Evolutionary conservation across 2,113 vertebrate genomes (phyloP).

Genomic region (Neomonachus schauinslandi): DNA sequence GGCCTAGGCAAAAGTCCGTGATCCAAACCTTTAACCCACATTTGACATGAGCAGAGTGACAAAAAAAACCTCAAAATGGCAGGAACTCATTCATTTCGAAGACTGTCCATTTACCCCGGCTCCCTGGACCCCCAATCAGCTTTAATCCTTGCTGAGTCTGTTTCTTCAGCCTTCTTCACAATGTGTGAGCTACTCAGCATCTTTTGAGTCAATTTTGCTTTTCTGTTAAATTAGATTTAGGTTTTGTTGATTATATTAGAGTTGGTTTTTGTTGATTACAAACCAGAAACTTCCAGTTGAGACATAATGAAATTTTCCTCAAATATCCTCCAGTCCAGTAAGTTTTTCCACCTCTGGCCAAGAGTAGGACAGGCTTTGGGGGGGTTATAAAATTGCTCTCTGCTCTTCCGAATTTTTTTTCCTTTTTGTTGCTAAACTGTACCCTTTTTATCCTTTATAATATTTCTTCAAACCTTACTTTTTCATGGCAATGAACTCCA

Average conservation of each 20-base stretch:
- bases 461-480: slow-evolving; percentile 4
- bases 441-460: not conserved
- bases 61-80: not conserved
- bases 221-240: slow-evolving; percentile 1
- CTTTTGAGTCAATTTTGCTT: not conserved
- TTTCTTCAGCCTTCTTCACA: not conserved
- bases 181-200: not conserved
- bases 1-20: not conserved
- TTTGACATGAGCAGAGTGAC: not conserved
- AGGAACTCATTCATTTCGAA: not conserved
- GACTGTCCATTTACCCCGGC: not conserved
- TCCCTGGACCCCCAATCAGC: not conserved
- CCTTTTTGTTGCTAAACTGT: not conserved
- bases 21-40: not conserved
- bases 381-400: not conserved
- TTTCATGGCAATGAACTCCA: not conserved
- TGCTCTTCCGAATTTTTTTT: slow-evolving; percentile 3
- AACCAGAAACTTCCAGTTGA: not conserved
- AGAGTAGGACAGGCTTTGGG: not conserved
- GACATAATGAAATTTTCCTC: not conserved
- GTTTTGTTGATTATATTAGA: not conserved
- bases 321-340: not conserved
- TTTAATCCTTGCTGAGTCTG: not conserved
- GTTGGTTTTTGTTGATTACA: not conserved
- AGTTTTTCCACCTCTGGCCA: not conserved